Base-by-base conservation (phyloP, 1,140 invertebrate genomes). In the Musca domestica region DNA sequence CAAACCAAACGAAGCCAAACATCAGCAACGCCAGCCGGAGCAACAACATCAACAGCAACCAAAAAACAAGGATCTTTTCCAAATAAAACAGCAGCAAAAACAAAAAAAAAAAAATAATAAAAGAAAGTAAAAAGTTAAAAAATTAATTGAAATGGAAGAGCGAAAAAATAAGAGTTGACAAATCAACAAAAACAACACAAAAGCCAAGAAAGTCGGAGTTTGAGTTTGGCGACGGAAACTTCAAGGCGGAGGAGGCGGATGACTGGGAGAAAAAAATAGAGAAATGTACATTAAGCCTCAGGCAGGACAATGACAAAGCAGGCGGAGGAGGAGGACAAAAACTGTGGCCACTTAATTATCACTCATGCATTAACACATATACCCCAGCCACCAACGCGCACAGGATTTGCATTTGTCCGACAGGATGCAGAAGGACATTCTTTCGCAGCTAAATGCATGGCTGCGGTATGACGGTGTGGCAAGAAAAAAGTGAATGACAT, bases 261-360 rank as follows among this genome's bases (percentile, higher is more conserved):
- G 48, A 14, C 4, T 51, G 47, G 17, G 5, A n/a, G 41, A 46
- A 46, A 12, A 19, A 9, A 15, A 14, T 20, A 27, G 14, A n/a
- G 22, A 58, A 58, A 25, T 58, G 27, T 27, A 61, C 19, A 61
- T 34, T 41, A 41, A 41, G 56, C 56, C 56, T 17, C n/a, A 58
- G 30, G 15, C 34, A 41, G 41, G 47, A 49, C 22, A 34, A 10
- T 19, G 56, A 65, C 17, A 41, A 41, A 41, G 12, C 34, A 41
- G 34, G 5, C n/a, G 27, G 41, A 64, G 30, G 61, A 48, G 47
- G 14, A 20, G 19, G 5, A 49, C 22, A 49, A 10, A 47, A 65
- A 65, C 17, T 46, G 66, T 64, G 66, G 58, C 61, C 66, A 70
- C 69, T 70, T 70, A 70, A 70, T 70, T 70, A 70, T 67, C 66